phyloP scores from a whole-genome alignment of 2,888 invertebrate species.

The Epicampocera succincta region DNA sequence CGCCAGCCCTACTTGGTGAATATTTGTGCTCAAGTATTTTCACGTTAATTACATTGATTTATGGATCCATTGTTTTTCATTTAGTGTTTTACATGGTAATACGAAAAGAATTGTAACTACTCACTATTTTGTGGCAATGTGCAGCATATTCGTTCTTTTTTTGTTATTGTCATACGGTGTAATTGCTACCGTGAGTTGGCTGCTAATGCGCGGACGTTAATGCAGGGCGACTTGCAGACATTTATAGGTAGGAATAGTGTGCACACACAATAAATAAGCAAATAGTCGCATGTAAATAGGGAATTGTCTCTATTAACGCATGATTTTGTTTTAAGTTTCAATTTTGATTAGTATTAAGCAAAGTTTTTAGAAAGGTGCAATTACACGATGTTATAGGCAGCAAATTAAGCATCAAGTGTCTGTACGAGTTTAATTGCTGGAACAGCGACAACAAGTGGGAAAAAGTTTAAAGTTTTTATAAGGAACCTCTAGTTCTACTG shows the following conservation, averaged over 20 bases:
- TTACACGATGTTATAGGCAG: too few relatives aligned
- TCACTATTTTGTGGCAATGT: slow-evolving; percentile 18
- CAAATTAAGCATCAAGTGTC: too few relatives aligned
- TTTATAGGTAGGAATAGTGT: background rate
- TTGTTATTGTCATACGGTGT: slow-evolving; percentile 23
- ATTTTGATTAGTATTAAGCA: too few relatives aligned
- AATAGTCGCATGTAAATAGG: slow-evolving; percentile 30
- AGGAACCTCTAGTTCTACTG: too few relatives aligned
- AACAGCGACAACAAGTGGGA: too few relatives aligned
- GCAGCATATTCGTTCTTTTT: slow-evolving; percentile 10
- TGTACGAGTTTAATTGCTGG: too few relatives aligned
- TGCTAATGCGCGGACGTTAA: slow-evolving; percentile 36
- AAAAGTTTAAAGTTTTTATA: too few relatives aligned
- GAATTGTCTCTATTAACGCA: slow-evolving; percentile 32
- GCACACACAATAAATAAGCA: background rate
- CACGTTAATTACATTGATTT: slow-evolving; percentile 94
- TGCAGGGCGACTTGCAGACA: slow-evolving; percentile 11
- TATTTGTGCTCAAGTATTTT: slow-evolving; percentile 54
- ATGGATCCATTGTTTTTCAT: slow-evolving; percentile 93
- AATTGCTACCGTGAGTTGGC: slow-evolving; percentile 8
- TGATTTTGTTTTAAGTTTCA: background rate
- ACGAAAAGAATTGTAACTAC: slow-evolving; percentile 44
- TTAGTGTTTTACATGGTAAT: slow-evolving; percentile 65
- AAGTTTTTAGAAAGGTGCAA: too few relatives aligned
- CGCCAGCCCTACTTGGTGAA: slow-evolving; percentile 55